Conservation (phyloP, 1,140 invertebrate genomes). For the Drosophila ercepeae region DNA sequence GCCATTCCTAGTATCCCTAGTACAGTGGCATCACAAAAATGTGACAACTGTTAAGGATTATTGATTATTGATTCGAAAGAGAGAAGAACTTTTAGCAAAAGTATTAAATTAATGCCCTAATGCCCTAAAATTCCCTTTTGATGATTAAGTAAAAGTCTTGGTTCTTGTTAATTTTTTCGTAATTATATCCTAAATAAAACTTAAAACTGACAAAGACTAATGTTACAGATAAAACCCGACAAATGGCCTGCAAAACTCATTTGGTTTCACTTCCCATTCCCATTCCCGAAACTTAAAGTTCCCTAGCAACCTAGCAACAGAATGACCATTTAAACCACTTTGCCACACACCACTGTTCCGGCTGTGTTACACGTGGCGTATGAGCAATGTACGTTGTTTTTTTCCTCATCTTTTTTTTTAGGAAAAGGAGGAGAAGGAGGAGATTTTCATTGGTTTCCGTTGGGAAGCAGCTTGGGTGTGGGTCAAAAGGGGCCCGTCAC, state of each 20-base stretch:
- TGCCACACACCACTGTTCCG: slow-evolving; percentile 21
- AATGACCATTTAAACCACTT: neutral
- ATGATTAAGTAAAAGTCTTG: neutral
- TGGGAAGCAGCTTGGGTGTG: slow-evolving; percentile 30
- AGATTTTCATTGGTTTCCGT: slow-evolving; percentile 35
- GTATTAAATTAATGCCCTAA: no score
- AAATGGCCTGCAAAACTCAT: neutral
- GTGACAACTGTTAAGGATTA: neutral
- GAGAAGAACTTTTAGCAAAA: no score
- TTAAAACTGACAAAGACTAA: neutral
- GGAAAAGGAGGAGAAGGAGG: no score
- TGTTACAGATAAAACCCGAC: neutral
- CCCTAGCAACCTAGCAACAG: neutral
- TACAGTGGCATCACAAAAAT: slow-evolving; percentile 13
- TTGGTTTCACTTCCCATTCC: neutral
- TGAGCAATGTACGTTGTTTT: slow-evolving; percentile 1
- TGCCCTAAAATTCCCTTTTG: neutral
- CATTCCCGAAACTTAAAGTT: neutral
- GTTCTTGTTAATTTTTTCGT: neutral
- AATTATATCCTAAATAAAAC: neutral
- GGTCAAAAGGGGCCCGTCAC: slow-evolving; percentile 71
- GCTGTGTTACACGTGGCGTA: slow-evolving; percentile 2
- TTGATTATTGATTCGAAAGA: no score
- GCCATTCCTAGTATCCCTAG: slow-evolving; percentile 23
- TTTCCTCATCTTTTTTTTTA: slow-evolving; percentile 37